Evolutionary conservation across 1,140 invertebrate genomes (phyloP).

Genomic region (Contarinia nasturtii): DNA sequence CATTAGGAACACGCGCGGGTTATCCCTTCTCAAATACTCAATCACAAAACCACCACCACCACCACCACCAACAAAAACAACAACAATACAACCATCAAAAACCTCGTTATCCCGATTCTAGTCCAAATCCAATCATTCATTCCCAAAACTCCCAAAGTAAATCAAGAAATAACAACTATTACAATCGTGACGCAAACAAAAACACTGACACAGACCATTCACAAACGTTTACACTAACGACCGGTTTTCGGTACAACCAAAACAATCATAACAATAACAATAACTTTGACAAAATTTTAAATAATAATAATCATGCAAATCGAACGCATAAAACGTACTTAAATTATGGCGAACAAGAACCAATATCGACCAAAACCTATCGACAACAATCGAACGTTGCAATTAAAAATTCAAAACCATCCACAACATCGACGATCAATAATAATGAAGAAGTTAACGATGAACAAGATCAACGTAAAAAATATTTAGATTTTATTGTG

Average conservation of each 20-base stretch:
- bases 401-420: not conserved
- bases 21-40: not conserved
- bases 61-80: not conserved
- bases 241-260: conserved; percentile 1
- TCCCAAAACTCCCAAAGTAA: not conserved
- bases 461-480: conserved; percentile 8
- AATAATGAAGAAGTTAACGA: no score
- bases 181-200: conserved; percentile 4
- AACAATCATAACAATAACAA: not conserved
- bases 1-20: conserved; percentile 4
- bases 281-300: conserved; percentile 5
- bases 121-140: not conserved
- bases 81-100: conserved; percentile 1
- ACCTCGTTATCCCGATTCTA: not conserved
- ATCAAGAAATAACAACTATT: conserved; percentile 1
- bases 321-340: conserved; percentile 11
- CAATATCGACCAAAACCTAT: conserved; percentile 7
- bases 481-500: conserved; percentile 15
- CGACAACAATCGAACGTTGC: not conserved
- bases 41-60: not conserved
- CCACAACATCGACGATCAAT: not conserved
- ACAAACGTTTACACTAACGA: not conserved
- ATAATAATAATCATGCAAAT: conserved; percentile 17
- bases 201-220: not conserved
- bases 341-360: conserved; percentile 8